A percentile compares a stretch with the other conserved stretches of the same genome.
These are phyloP conservation scores for Oreotrochilus melanogaster DNA, from an alignment of 2,113 vertebrate genomes.

Conservation along the genomic window DNA sequence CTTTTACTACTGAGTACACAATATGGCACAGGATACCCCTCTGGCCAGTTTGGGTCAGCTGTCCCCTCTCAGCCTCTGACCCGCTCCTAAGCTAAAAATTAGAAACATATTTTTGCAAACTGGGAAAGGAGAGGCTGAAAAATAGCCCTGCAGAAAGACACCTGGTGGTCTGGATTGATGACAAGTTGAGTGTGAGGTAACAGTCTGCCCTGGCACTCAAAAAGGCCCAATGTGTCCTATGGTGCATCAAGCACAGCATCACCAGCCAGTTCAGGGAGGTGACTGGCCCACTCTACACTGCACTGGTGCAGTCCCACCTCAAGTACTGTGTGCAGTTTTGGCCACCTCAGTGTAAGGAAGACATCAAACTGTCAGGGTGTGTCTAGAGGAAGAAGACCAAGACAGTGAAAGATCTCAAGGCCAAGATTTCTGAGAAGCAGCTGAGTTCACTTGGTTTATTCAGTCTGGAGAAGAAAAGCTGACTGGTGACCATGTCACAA, in stretches of 20 bases:
- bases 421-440: too few relatives aligned
- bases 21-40: background rate
- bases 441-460: background rate
- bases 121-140: background rate
- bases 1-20: background rate
- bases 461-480: background rate
- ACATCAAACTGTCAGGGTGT: background rate
- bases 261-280: rapidly evolving
- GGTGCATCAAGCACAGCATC: background rate
- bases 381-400: background rate
- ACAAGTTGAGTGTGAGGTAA: background rate
- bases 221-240: background rate
- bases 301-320: background rate
- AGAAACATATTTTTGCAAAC: background rate
- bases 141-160: background rate
- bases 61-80: background rate
- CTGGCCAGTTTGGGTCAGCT: background rate
- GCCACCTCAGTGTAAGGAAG: background rate
- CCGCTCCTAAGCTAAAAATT: background rate
- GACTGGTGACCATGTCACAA: background rate
- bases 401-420: background rate
- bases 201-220: background rate
- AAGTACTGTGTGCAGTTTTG: background rate
- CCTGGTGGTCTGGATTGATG: background rate
- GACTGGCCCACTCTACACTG: background rate